phyloP scores from a whole-genome alignment of 2,113 vertebrate species.

The Willisornis vidua region DNA sequence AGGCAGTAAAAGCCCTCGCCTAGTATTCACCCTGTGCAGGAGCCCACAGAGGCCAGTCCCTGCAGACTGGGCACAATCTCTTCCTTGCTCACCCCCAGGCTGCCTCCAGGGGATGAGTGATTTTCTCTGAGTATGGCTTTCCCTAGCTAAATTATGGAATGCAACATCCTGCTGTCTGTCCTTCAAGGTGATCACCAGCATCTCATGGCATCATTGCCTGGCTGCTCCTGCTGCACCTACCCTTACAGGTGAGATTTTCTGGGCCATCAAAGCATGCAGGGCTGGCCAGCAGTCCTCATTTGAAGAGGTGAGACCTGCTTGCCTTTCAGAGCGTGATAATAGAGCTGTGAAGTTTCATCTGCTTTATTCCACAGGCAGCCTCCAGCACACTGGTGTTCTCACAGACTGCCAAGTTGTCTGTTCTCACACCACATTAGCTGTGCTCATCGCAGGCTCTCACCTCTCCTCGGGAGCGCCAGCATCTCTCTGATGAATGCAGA shows the following conservation, averaged over 20 bases:
- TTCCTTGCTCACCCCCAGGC: not conserved
- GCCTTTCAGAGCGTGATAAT: slow-evolving; percentile 13
- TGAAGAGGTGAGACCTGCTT: not conserved
- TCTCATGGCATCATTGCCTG: accelerated
- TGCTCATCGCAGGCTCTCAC: not conserved
- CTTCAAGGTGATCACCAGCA: not conserved
- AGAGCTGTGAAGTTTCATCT: slow-evolving; percentile 34
- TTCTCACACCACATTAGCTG: not conserved
- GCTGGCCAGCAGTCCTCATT: not conserved
- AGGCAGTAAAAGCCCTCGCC: not conserved
- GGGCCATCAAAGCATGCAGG: not conserved
- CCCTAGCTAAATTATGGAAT: too few species aligned
- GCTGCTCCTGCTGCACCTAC: not conserved
- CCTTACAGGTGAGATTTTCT: not conserved
- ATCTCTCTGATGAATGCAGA: not conserved
- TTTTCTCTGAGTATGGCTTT: not conserved
- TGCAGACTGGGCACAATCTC: not conserved
- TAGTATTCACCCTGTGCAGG: not conserved
- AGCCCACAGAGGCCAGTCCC: not conserved
- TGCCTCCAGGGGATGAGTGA: not conserved
- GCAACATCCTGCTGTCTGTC: not conserved
- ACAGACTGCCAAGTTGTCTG: not conserved
- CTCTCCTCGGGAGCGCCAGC: not conserved
- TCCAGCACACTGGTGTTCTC: not conserved
- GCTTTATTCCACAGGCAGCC: not conserved